Evolutionary conservation across 2,888 invertebrate species (phyloP).

Genomic region (Tryphoninae sp.): DNA sequence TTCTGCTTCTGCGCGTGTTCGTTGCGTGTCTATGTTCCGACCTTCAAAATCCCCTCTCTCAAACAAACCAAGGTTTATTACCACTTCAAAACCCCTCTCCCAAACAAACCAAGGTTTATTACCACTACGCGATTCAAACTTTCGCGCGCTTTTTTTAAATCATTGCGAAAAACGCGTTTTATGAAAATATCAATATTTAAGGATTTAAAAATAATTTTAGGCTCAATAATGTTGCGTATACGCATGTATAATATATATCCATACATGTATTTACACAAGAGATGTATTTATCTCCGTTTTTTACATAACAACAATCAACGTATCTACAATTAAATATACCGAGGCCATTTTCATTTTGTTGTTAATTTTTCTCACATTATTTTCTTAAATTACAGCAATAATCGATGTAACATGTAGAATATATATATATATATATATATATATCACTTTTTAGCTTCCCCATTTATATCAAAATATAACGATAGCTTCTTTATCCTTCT

Average conservation of each 20-base stretch:
- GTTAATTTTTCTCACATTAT: background rate
- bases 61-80: background rate
- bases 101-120: background rate
- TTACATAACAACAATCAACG: conserved; percentile 50
- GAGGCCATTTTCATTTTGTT: conserved; percentile 55
- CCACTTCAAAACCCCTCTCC: background rate
- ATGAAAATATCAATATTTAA: background rate
- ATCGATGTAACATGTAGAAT: conserved; percentile 53
- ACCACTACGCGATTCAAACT: background rate
- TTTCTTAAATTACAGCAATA: conserved; percentile 50
- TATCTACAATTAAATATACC: conserved; percentile 48
- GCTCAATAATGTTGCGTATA: conserved; percentile 41
- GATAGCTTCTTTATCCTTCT: conserved; percentile 55
- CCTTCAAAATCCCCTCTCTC: conserved; percentile 23
- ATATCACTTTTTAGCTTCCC: conserved; percentile 41
- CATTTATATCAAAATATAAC: conserved; percentile 72
- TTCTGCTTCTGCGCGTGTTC: background rate
- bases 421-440: conserved; percentile 35
- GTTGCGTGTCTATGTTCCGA: background rate
- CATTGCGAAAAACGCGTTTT: background rate
- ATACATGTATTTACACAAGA: conserved; percentile 59
- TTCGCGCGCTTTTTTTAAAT: background rate
- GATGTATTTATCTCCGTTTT: conserved; percentile 47
- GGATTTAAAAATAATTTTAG: conserved; percentile 22
- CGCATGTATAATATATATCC: conserved; percentile 54